These are phyloP conservation scores for Chaunax sp. DNA, from an alignment of 2,797 vertebrate species.

Conservation along the genomic window DNA sequence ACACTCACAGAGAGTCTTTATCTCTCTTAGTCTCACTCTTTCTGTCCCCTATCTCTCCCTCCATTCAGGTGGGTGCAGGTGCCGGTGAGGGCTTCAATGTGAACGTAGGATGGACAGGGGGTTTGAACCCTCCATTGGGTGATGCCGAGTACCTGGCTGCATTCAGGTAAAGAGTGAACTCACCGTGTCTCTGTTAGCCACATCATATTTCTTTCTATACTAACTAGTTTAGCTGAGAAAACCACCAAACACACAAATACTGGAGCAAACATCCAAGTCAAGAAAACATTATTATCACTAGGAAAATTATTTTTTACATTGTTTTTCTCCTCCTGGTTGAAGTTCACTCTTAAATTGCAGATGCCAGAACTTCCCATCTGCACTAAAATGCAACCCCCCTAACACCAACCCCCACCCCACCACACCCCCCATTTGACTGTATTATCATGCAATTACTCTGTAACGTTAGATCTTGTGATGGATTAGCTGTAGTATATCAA, in stretches of 20 bases:
- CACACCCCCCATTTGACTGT: too few relatives aligned
- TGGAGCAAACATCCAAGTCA: too few relatives aligned
- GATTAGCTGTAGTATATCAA: not conserved
- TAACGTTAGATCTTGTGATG: not conserved
- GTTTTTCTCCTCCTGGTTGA: too few relatives aligned
- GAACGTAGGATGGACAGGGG: constrained; percentile 92
- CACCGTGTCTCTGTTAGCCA: not conserved
- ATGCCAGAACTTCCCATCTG: too few relatives aligned
- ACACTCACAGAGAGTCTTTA: constrained; percentile 23
- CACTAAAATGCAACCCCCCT: too few relatives aligned
- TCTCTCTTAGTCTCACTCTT: constrained; percentile 20
- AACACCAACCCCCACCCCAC: too few relatives aligned
- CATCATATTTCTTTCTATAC: not conserved
- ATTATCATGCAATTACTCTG: not conserved
- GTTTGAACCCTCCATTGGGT: constrained; percentile 90
- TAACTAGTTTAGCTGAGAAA: too few relatives aligned
- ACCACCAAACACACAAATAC: too few relatives aligned
- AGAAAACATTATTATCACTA: too few relatives aligned
- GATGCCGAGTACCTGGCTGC: constrained; percentile 95
- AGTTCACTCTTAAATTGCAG: too few relatives aligned
- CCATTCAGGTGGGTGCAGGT: constrained; percentile 82
- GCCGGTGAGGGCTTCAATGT: constrained; percentile 90
- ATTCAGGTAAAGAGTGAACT: constrained; percentile 86
- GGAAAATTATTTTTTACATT: too few relatives aligned
- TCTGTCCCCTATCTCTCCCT: constrained; percentile 10